phyloP scores from a whole-genome alignment of 2,888 invertebrate genomes.

The Glaucopsyche alexis region DNA sequence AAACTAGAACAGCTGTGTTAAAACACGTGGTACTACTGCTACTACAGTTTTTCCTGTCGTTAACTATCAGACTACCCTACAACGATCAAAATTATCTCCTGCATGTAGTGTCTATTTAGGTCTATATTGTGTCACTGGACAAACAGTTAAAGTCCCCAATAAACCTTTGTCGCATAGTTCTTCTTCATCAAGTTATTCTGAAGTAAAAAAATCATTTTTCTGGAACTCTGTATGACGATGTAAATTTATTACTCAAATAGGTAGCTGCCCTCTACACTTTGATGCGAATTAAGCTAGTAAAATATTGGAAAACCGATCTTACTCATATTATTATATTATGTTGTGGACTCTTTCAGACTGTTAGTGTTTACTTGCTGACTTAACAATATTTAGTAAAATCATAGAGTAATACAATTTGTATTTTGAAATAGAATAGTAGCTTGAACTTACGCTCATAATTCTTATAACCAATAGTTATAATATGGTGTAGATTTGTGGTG shows the following conservation, averaged over 20 bases:
- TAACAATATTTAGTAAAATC: background rate
- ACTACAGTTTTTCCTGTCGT: background rate
- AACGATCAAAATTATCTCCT: background rate
- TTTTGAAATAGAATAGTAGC: background rate
- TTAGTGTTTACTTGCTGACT: slow-evolving; percentile 1
- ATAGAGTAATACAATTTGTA: background rate
- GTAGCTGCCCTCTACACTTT: background rate
- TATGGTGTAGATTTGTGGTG: slow-evolving; percentile 28
- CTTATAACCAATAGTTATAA: slow-evolving; percentile 19
- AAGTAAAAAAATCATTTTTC: no score
- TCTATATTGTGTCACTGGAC: background rate
- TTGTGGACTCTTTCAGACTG: background rate
- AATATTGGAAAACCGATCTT: slow-evolving; percentile 4
- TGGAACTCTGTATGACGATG: no score
- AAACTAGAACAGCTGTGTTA: background rate
- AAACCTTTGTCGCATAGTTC: background rate
- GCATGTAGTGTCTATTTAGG: no score
- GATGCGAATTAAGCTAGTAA: background rate
- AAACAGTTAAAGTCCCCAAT: background rate
- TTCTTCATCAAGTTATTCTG: no score
- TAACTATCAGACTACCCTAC: background rate
- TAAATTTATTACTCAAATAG: no score
- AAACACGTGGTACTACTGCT: background rate
- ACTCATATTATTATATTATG: background rate
- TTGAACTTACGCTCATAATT: slow-evolving; percentile 11